phyloP scores from a whole-genome alignment of 2,888 invertebrate species.

The Drosophila antonietae region DNA sequence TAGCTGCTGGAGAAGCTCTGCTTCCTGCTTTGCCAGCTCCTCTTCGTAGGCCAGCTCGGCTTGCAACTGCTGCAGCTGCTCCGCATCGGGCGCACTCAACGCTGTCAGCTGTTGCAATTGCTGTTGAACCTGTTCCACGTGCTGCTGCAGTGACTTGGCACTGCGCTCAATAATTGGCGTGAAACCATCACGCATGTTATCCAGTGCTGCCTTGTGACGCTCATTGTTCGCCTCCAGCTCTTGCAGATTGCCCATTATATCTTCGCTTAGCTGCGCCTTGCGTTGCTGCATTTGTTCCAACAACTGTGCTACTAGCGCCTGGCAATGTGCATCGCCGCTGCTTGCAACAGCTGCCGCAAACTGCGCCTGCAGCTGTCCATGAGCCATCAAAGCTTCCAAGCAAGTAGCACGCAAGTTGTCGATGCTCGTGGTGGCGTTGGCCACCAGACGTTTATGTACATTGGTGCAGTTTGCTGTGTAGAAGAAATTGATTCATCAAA shows the following conservation, averaged over 20 bases:
- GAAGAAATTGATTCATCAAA: not conserved
- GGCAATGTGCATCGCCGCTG: slow-evolving; percentile 63
- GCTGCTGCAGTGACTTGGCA: slow-evolving; percentile 47
- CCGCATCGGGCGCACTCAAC: slow-evolving; percentile 47
- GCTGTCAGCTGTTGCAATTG: slow-evolving; percentile 60
- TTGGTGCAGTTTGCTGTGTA: slow-evolving; percentile 67
- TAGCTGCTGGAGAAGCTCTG: slow-evolving; percentile 77
- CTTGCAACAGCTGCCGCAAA: slow-evolving; percentile 53
- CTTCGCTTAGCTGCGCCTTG: slow-evolving; percentile 56
- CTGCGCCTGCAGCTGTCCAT: slow-evolving; percentile 61
- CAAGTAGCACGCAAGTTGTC: slow-evolving; percentile 67
- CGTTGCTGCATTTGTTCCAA: slow-evolving; percentile 70
- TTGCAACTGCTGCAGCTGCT: slow-evolving; percentile 57
- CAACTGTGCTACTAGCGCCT: slow-evolving; percentile 51
- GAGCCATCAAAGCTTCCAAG: slow-evolving; percentile 55
- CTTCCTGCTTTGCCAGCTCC: slow-evolving; percentile 66
- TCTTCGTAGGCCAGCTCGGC: slow-evolving; percentile 60
- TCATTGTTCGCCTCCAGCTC: slow-evolving; percentile 66
- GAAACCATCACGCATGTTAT: slow-evolving; percentile 63
- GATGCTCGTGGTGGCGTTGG: slow-evolving; percentile 69
- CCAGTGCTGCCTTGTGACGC: slow-evolving; percentile 67
- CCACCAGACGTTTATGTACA: slow-evolving; percentile 69
- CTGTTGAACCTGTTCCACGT: slow-evolving; percentile 58
- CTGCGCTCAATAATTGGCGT: slow-evolving; percentile 54
- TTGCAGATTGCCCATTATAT: slow-evolving; percentile 66